Percentiles rank a stretch among this genome's conserved stretches.
Evolutionary conservation across 2,113 vertebrate species (phyloP).

Genomic region (Progne subis): DNA sequence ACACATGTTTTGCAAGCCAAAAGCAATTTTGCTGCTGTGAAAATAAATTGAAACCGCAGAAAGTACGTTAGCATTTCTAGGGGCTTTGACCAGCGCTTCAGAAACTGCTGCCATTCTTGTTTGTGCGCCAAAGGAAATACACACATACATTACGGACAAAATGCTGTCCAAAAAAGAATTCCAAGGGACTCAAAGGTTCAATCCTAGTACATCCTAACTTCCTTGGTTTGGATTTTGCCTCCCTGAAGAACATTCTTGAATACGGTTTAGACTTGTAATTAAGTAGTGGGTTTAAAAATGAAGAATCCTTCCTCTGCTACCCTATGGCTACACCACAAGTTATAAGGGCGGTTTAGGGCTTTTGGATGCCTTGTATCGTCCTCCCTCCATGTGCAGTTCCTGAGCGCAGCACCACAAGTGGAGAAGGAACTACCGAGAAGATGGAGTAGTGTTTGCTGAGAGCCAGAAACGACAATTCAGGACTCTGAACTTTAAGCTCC

Average conservation of each 20-base stretch:
- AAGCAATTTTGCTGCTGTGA: not conserved
- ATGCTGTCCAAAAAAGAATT: not conserved
- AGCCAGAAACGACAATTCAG: not conserved
- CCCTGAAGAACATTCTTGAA: not conserved
- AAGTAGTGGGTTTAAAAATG: not conserved
- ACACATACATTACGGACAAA: not conserved
- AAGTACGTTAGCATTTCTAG: not conserved
- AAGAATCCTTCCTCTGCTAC: not conserved
- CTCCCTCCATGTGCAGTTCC: not conserved
- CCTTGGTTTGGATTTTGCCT: not conserved
- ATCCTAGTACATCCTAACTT: not conserved
- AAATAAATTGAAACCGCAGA: not conserved
- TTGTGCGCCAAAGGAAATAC: not conserved
- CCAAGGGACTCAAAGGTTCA: not conserved
- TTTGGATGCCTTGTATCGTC: not conserved
- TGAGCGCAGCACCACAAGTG: not conserved
- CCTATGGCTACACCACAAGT: not conserved
- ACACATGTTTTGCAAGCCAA: not conserved
- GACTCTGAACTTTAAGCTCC: not conserved
- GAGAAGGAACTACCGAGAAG: not conserved
- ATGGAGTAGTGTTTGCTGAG: not conserved
- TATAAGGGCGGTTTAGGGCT: not conserved
- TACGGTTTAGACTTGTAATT: rapidly evolving
- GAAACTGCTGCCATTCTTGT: not conserved
- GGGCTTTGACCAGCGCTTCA: not conserved